These are phyloP conservation scores for Elgaria multicarinata DNA, from an alignment of 2,113 vertebrate genomes.

Conservation along the genomic window DNA sequence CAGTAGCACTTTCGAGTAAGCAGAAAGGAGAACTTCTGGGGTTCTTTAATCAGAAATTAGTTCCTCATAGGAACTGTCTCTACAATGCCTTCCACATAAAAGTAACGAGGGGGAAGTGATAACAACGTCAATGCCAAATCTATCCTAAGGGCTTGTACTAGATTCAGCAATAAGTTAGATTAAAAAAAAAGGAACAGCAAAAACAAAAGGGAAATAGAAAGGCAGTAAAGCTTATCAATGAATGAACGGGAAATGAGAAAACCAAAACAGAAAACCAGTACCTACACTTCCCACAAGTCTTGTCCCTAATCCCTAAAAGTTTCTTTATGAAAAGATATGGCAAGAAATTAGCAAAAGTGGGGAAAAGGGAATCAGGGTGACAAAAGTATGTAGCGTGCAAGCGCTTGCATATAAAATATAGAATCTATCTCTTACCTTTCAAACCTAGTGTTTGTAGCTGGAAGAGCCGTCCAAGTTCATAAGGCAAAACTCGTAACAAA, in stretches of 20 bases:
- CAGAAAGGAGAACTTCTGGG: neutral
- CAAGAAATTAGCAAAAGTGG: neutral
- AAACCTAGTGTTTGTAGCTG: conserved; percentile 97
- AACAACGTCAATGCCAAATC: neutral
- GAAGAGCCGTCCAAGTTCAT: conserved; percentile 98
- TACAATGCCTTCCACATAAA: neutral
- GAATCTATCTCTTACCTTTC: conserved; percentile 84
- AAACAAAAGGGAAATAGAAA: neutral
- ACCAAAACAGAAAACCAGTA: neutral
- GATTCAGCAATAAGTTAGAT: neutral
- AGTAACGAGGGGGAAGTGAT: neutral
- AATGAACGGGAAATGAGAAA: neutral
- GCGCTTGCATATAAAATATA: too few species aligned
- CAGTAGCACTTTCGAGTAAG: too few species aligned
- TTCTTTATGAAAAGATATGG: neutral
- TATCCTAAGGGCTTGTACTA: neutral
- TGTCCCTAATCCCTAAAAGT: too few species aligned
- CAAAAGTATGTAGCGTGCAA: too few species aligned
- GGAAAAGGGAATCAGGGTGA: neutral
- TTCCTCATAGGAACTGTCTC: neutral
- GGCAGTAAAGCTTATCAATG: neutral
- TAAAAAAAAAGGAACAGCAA: neutral
- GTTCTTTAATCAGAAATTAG: neutral
- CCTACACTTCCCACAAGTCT: neutral
- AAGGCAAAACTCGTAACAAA: conserved; percentile 99